phyloP scores from a whole-genome alignment of 1,140 invertebrate genomes.

The Dreissena rostriformis region DNA sequence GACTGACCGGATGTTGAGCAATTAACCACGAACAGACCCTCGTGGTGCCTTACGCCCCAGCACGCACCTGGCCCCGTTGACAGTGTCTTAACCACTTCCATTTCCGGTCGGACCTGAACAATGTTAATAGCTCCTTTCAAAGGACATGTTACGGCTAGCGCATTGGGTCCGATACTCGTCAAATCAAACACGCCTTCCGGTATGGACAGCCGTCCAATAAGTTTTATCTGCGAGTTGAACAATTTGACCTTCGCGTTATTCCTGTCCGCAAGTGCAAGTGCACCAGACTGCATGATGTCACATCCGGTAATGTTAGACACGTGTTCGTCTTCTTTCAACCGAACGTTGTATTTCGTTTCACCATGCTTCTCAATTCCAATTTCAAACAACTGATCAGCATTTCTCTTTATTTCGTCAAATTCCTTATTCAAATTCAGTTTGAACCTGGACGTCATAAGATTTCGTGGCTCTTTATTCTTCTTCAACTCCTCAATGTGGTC shows the following conservation, averaged over 20 bases:
- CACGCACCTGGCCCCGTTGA: slow-evolving; percentile 33
- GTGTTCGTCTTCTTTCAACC: slow-evolving; percentile 38
- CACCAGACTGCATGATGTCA: slow-evolving; percentile 19
- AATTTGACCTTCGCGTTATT: slow-evolving; percentile 44
- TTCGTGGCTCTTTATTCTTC: slow-evolving; percentile 34
- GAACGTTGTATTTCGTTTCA: slow-evolving; percentile 42
- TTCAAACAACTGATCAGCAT: slow-evolving; percentile 39
- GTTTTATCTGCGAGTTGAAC: slow-evolving; percentile 37
- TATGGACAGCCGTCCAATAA: slow-evolving; percentile 2
- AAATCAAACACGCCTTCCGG: slow-evolving; percentile 42
- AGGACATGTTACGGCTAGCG: slow-evolving; percentile 32
- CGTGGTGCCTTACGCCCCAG: slow-evolving; percentile 37
- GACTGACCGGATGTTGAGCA: slow-evolving; percentile 12
- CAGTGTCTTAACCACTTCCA: slow-evolving; percentile 25
- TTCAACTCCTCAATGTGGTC: neutral
- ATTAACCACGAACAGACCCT: slow-evolving; percentile 41
- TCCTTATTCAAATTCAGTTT: slow-evolving; percentile 35
- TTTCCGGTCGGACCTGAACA: slow-evolving; percentile 26
- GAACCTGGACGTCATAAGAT: slow-evolving; percentile 41
- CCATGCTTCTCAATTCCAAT: slow-evolving; percentile 48
- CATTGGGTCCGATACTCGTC: neutral
- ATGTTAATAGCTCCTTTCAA: slow-evolving; percentile 44
- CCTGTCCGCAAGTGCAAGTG: slow-evolving; percentile 26
- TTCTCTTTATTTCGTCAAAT: slow-evolving; percentile 8
- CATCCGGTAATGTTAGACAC: slow-evolving; percentile 49